Conservation (phyloP, 1,140 invertebrate genomes). For the Drosophila novamexicana region DNA sequence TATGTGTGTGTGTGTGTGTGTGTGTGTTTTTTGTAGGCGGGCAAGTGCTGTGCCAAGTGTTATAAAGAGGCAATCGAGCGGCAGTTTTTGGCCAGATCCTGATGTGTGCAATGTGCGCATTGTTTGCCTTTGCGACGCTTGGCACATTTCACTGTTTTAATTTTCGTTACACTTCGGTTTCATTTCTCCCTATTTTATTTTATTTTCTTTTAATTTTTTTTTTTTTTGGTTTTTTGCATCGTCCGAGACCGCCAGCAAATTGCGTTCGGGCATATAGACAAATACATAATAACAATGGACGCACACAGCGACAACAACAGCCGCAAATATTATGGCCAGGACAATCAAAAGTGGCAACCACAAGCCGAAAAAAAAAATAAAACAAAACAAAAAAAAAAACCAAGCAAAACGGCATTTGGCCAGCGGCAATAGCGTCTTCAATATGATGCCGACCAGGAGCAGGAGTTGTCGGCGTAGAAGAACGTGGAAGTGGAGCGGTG, state of each 20-base stretch:
- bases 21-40: conserved; percentile 6
- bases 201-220: neutral
- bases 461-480: neutral
- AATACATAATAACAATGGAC: conserved; percentile 64
- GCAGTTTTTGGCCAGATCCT: conserved; percentile 51
- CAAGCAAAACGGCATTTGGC: conserved; percentile 44
- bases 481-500: neutral
- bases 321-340: conserved; percentile 67
- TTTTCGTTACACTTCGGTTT: conserved; percentile 58
- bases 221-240: conserved; percentile 12
- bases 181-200: conserved; percentile 25
- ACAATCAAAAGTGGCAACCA: conserved; percentile 79
- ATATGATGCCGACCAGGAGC: conserved; percentile 10
- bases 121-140: conserved; percentile 21
- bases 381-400: conserved; percentile 34
- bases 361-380: conserved; percentile 52
- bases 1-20: conserved; percentile 1
- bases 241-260: conserved; percentile 46
- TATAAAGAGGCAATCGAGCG: conserved; percentile 77
- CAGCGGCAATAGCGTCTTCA: conserved; percentile 50
- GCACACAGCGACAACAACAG: conserved; percentile 29
- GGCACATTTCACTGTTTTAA: conserved; percentile 66
- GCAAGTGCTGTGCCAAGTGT: conserved; percentile 57
- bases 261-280: conserved; percentile 45
- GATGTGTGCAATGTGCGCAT: conserved; percentile 31